Evolutionary conservation across 1,140 invertebrate genomes (phyloP).

Genomic region (Achatina immaculata): DNA sequence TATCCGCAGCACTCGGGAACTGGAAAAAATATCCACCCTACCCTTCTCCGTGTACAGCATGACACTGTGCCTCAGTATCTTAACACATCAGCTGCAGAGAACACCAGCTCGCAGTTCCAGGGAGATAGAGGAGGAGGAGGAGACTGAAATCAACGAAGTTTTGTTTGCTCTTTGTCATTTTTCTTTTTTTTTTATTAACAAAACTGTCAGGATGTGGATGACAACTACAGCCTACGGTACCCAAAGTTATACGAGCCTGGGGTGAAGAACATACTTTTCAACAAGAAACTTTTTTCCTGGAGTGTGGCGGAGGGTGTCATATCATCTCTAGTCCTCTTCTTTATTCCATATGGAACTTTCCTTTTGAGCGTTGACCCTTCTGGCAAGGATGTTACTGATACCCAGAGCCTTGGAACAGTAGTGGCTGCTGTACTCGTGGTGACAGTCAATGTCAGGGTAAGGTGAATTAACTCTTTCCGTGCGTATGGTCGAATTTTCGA

Average conservation of each 20-base stretch:
- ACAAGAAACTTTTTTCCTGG: slow-evolving; percentile 78
- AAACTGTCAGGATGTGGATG: slow-evolving; percentile 68
- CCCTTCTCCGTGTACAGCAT: too few relatives aligned
- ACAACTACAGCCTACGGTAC: slow-evolving; percentile 76
- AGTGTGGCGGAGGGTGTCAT: slow-evolving; percentile 95
- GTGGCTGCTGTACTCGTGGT: slow-evolving; percentile 96
- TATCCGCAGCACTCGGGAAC: too few relatives aligned
- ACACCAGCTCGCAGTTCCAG: too few relatives aligned
- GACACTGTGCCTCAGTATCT: too few relatives aligned
- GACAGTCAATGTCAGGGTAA: slow-evolving; percentile 92
- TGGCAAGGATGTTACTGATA: slow-evolving; percentile 89
- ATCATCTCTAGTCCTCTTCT: slow-evolving; percentile 94
- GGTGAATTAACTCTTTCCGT: too few relatives aligned
- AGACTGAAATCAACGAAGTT: too few relatives aligned
- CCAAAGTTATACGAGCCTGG: slow-evolving; percentile 97
- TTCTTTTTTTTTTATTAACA: neutral
- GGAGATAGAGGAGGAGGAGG: too few relatives aligned
- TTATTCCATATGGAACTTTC: slow-evolving; percentile 96
- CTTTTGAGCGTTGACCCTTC: slow-evolving; percentile 86
- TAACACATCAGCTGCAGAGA: too few relatives aligned
- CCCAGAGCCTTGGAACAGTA: slow-evolving; percentile 93
- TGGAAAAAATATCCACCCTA: too few relatives aligned
- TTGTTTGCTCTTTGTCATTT: too few relatives aligned
- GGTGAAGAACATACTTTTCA: slow-evolving; percentile 93
- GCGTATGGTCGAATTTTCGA: too few relatives aligned